These are phyloP conservation scores for Centrocercus urophasianus DNA, from an alignment of 2,113 vertebrate genomes.

Conservation along the genomic window DNA sequence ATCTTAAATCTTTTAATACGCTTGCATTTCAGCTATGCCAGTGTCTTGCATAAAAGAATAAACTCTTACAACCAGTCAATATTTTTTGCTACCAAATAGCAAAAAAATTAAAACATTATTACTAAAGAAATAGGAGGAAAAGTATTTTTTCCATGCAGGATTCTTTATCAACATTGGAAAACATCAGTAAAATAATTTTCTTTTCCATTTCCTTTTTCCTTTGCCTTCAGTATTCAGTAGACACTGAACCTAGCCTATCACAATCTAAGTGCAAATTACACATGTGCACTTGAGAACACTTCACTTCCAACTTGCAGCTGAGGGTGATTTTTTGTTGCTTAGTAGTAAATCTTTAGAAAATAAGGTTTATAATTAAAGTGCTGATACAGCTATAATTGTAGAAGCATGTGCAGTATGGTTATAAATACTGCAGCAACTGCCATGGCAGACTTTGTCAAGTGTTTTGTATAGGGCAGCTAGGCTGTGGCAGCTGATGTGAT, in stretches of 20 bases:
- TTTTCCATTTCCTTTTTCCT: background rate
- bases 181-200: background rate
- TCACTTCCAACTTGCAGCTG: slow-evolving; percentile 52
- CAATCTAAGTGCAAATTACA: slow-evolving; percentile 1
- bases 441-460: slow-evolving; percentile 45
- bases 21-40: background rate
- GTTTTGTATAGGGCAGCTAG: slow-evolving; percentile 26
- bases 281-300: slow-evolving; percentile 9
- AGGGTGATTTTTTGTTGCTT: slow-evolving; percentile 56
- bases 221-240: background rate
- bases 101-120: background rate
- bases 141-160: background rate
- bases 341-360: slow-evolving; percentile 61
- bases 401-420: slow-evolving; percentile 54
- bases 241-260: background rate
- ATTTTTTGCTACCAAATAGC: background rate
- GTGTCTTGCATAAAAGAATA: too few species aligned
- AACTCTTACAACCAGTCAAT: background rate
- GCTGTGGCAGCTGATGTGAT: slow-evolving; percentile 57
- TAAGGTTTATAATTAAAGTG: slow-evolving; percentile 74
- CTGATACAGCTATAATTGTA: slow-evolving; percentile 62
- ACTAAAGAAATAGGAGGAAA: background rate
- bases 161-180: background rate
- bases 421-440: slow-evolving; percentile 71
- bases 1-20: background rate